Evolutionary conservation across 2,113 vertebrate species (phyloP).

Genomic region (Neogobius melanostomus): DNA sequence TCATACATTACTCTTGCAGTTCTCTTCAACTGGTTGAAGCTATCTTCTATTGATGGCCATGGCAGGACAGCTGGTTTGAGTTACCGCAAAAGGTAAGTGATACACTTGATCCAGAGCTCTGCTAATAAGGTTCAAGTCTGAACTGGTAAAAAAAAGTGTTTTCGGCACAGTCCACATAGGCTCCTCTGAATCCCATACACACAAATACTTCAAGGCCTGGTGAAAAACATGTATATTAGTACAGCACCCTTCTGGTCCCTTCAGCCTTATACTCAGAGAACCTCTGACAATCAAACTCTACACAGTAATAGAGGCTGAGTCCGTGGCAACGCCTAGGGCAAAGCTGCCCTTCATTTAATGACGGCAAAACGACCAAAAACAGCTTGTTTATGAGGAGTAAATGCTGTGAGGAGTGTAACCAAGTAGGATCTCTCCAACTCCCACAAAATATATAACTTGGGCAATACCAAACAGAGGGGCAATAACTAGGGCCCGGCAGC

Average conservation of each 20-base stretch:
- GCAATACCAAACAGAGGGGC: conserved; percentile 85
- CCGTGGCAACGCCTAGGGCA: conserved; percentile 27
- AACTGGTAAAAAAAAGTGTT: not conserved
- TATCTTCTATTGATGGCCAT: not conserved
- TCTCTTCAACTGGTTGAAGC: not conserved
- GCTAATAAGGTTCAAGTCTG: not conserved
- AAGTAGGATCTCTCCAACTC: conserved; percentile 80
- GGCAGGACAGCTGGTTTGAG: conserved; percentile 6
- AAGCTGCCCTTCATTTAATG: conserved; percentile 53
- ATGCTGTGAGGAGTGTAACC: conserved; percentile 73
- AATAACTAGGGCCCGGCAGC: conserved; percentile 81
- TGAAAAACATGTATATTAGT: conserved; percentile 32
- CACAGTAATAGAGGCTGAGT: conserved; percentile 44
- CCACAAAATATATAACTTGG: conserved; percentile 81
- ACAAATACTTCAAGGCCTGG: conserved; percentile 35
- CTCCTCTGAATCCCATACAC: conserved; percentile 18
- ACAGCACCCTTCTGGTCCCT: conserved; percentile 40
- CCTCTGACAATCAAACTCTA: conserved; percentile 44
- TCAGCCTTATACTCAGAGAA: conserved; percentile 30
- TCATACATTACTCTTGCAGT: not conserved
- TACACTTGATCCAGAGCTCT: conserved; percentile 7
- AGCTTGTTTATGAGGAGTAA: conserved; percentile 64
- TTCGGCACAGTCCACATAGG: conserved; percentile 10
- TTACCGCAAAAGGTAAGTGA: conserved; percentile 24
- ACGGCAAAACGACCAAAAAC: conserved; percentile 25